These are phyloP conservation scores for Halichoerus grypus DNA, from an alignment of 2,113 vertebrate genomes.

Conservation along the genomic window DNA sequence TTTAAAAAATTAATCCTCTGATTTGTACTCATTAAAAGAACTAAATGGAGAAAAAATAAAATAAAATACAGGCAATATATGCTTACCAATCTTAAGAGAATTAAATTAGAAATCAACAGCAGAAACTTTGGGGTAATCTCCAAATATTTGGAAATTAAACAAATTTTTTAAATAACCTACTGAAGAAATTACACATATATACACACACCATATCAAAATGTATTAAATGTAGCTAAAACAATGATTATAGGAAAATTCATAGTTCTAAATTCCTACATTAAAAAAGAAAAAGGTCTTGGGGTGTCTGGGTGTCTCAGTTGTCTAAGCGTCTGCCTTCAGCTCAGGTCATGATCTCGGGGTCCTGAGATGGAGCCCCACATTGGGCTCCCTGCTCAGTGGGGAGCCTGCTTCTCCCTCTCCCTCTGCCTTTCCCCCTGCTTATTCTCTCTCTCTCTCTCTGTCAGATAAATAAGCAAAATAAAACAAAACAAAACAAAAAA, in stretches of 20 bases:
- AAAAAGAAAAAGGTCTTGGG: background rate
- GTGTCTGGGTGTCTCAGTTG: too few species aligned
- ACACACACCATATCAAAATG: background rate
- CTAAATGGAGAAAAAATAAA: background rate
- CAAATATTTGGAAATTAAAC: background rate
- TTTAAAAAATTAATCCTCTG: background rate
- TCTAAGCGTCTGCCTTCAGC: too few species aligned
- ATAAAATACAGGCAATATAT: background rate
- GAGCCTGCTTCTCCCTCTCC: too few species aligned
- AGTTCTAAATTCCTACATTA: background rate
- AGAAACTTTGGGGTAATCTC: background rate
- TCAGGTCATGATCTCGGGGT: too few species aligned
- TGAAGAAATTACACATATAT: background rate
- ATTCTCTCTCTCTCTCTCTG: too few species aligned
- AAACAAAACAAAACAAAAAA: background rate
- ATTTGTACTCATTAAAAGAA: background rate
- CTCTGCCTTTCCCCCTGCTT: too few species aligned
- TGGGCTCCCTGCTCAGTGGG: too few species aligned
- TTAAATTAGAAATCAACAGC: background rate
- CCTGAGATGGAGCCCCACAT: too few species aligned
- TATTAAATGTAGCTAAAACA: background rate
- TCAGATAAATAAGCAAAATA: too few species aligned
- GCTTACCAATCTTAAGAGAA: background rate
- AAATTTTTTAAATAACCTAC: background rate
- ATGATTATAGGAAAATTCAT: background rate